Conservation (phyloP, 2,113 vertebrate genomes). For the Silurus glanis region DNA sequence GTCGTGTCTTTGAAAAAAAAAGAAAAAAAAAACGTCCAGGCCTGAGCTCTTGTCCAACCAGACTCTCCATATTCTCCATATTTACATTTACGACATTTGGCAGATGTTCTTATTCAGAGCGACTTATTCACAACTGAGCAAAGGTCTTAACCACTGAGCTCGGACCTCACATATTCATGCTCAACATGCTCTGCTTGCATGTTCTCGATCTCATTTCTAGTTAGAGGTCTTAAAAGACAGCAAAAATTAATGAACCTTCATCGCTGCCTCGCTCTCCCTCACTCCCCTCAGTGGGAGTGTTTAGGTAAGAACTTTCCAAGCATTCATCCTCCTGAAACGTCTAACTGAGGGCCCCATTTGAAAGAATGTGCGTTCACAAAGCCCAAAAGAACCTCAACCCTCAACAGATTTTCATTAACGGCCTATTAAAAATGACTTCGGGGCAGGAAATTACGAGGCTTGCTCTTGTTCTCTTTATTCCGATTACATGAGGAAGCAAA, state of each 20-base stretch:
- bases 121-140: no score
- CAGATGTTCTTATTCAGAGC: no score
- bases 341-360: conserved; percentile 31
- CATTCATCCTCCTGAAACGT: conserved; percentile 44
- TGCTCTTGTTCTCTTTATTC: conserved; percentile 43
- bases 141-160: no score
- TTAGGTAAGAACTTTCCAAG: conserved; percentile 55
- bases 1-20: conserved; percentile 2
- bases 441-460: conserved; percentile 62
- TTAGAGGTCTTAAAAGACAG: neutral
- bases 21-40: neutral
- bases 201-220: neutral
- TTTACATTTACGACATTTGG: no score
- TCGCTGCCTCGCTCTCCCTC: conserved; percentile 11
- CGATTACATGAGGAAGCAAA: conserved; percentile 58
- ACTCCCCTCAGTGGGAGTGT: conserved; percentile 43
- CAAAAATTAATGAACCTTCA: conserved; percentile 8
- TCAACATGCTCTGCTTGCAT: neutral
- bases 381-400: conserved; percentile 44
- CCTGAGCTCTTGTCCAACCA: conserved; percentile 4
- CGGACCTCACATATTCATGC: neutral
- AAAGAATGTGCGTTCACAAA: conserved; percentile 31
- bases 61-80: conserved; percentile 34
- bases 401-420: conserved; percentile 64
- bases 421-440: conserved; percentile 68